Evolutionary conservation across 1,140 invertebrate genomes (phyloP), one percentile per base, ranked within the genome.

Genomic region (Thaumetopoea pityocampa): DNA sequence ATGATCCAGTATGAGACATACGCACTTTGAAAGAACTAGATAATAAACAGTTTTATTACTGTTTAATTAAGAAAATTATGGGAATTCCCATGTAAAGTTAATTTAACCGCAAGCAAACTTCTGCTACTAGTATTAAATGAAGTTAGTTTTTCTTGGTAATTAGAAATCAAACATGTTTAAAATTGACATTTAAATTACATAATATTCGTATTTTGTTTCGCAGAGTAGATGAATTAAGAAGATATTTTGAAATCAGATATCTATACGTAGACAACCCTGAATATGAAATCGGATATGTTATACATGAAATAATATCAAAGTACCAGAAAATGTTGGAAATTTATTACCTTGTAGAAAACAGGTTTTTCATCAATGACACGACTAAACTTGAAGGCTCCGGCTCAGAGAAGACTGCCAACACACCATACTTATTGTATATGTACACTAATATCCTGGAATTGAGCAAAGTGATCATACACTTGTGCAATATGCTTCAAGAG

Each of bases 401-500:
- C n/a, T n/a, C n/a, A n/a, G n/a, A n/a, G n/a, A n/a, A n/a, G n/a
- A n/a, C n/a, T n/a, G n/a, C n/a, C n/a, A n/a, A n/a, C n/a, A n/a
- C 2, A 4, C 15, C 2, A 1, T 36, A 36, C 12, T 22, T 67
- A 15, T 38, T 57, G 1, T 57, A 55, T 23, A 35, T 63, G 2
- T 67, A 67, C 10, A 49, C 42, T 0, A 59, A 60, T 8, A 43
- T 63, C 1, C 6, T 67, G 11, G 40, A 55, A 11, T 34, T 55
- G 4, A 23, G 38, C 8, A 46, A 36, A 7, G 27, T 18, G 0
- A 53, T 63, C 0, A 46, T 51, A 9, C 46, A 60, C 11, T 18
- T 63, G 2, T 53, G 48, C 10, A 50, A 55, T 11, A 57, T 60
- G 55, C 11, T 67, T 8, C 48, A 56, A 5, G 63, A 63, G 19